These are phyloP conservation scores for Gymnoscopelus microlampas DNA, from an alignment of 2,797 vertebrate species.

Conservation along the genomic window DNA sequence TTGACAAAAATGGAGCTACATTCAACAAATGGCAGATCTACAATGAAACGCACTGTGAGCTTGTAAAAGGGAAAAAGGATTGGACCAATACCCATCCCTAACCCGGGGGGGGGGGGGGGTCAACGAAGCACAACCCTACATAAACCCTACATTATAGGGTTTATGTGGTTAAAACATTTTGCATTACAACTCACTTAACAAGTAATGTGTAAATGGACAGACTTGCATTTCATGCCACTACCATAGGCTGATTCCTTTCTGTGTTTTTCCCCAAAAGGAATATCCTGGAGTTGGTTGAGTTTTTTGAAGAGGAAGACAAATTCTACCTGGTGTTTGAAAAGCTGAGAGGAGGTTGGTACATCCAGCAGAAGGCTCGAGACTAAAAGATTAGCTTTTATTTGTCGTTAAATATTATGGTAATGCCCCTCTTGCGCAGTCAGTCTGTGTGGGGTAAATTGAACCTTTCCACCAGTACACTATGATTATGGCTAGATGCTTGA, in stretches of 20 bases:
- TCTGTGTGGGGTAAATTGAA: neutral
- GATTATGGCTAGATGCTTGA: slow-evolving; percentile 1
- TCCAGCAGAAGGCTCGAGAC: neutral
- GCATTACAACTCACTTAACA: too few relatives aligned
- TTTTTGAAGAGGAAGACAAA: slow-evolving; percentile 97
- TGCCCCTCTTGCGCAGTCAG: neutral
- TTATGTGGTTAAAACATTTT: too few relatives aligned
- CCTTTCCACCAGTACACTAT: neutral
- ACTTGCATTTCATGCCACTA: too few relatives aligned
- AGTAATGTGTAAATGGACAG: too few relatives aligned
- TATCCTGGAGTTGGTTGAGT: slow-evolving; percentile 96
- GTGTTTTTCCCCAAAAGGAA: slow-evolving; percentile 81
- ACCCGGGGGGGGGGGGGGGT: too few relatives aligned
- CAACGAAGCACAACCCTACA: too few relatives aligned
- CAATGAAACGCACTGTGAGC: too few relatives aligned
- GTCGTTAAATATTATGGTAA: slow-evolving; percentile 12
- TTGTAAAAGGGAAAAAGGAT: too few relatives aligned
- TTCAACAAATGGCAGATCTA: too few relatives aligned
- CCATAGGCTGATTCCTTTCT: neutral
- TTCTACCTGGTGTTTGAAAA: slow-evolving; percentile 99
- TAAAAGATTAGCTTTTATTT: slow-evolving; percentile 9
- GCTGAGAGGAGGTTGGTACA: slow-evolving; percentile 89
- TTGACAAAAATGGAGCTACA: too few relatives aligned
- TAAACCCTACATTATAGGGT: too few relatives aligned
- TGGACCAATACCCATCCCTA: too few relatives aligned